These are phyloP conservation scores for Busseola fusca DNA, from an alignment of 2,888 invertebrate species.

Conservation along the genomic window DNA sequence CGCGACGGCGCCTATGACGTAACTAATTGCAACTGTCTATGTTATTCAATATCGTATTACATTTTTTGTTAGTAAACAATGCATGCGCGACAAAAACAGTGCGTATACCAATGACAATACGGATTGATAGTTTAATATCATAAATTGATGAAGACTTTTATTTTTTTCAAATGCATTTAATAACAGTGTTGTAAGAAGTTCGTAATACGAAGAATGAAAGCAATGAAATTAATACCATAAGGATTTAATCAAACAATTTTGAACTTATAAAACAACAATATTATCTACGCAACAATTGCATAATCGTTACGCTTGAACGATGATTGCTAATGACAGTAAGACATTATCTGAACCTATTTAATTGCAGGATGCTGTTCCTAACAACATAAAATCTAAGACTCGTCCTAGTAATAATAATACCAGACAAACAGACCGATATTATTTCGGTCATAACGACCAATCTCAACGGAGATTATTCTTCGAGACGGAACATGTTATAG, in stretches of 20 bases:
- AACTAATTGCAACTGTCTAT: conserved; percentile 36
- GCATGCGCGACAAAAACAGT: conserved; percentile 24
- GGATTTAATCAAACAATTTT: neutral
- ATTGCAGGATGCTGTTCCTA: neutral
- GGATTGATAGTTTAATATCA: conserved; percentile 17
- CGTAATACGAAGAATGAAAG: conserved; percentile 10
- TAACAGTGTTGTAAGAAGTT: conserved; percentile 15
- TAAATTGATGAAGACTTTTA: conserved; percentile 36
- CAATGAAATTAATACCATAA: neutral
- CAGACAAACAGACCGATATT: too few relatives aligned
- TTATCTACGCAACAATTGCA: neutral
- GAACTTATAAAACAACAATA: neutral
- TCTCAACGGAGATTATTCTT: neutral
- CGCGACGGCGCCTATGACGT: conserved; percentile 37
- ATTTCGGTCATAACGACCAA: neutral
- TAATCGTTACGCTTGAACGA: neutral
- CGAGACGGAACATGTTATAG: neutral
- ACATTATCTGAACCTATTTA: neutral
- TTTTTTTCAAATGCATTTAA: conserved; percentile 33
- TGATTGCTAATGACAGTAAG: conserved; percentile 5
- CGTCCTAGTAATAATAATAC: neutral
- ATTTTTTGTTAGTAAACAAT: conserved; percentile 53
- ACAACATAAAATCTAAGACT: neutral
- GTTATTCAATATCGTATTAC: conserved; percentile 43
- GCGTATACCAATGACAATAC: conserved; percentile 17